Evolutionary conservation across 1,140 invertebrate genomes (phyloP), one percentile per base, ranked within the genome.

Genomic region (Dermatophagoides farinae): DNA sequence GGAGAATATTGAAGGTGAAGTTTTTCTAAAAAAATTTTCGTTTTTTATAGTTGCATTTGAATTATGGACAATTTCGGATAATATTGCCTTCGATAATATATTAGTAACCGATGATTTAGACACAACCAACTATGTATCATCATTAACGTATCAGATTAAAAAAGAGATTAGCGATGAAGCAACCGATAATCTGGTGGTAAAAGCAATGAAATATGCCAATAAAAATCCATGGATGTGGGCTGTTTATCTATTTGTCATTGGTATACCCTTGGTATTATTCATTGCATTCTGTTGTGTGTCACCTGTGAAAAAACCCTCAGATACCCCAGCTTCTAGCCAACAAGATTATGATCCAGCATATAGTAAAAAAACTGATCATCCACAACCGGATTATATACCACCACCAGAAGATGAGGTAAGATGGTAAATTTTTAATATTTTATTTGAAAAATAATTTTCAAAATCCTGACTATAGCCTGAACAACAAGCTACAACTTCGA

Each of bases 61-160:
- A 72, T 73, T 98, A 41, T 98, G 95, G 95, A 92, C 92, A 0
- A 97, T 98, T 87, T 91, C 88, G 0, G 82, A 87, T 65, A 79
- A 83, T 66, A 88, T 98, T 66, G 76, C 87, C 46, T 95, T 93
- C 74, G 95, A 99, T 73, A 98, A 98, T 73, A 78, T 98, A 39
- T 76, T 98, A 41, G 79, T 98, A 60, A 87, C 90, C 1, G 87
- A 96, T 71, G 82, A 87, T 67, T 73, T 80, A 61, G 74, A 73
- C n/a, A 77, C 86, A 0, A 87, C 89, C 1, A 76, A 82, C 40
- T 74, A 82, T 51, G 95, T 86, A 80, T 82, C 90, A 12, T 73
- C 76, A 55, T 80, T 84, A 62, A 91, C 88, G 0, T 97, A 86
- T 75, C 79, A 82, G 57, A 73, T 92, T 31, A 96, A 95, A 70